Conservation (phyloP, 2,113 vertebrate species). For the Toxostoma redivivum region DNA sequence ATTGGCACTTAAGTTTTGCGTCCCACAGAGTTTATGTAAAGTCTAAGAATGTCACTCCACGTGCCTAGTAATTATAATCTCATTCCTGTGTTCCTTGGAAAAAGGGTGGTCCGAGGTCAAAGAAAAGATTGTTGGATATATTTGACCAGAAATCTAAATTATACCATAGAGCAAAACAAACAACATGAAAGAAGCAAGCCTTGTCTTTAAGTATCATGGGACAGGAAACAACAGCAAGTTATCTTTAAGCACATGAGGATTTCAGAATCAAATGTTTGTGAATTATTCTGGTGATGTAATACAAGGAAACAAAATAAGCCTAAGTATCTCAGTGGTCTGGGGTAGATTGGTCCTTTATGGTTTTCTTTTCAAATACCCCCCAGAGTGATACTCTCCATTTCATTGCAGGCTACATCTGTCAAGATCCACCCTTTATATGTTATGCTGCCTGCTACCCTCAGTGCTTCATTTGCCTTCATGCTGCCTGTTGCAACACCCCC, state of each 20-base stretch:
- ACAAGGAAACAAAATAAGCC: neutral
- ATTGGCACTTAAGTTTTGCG: neutral
- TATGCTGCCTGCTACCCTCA: slow-evolving; percentile 93
- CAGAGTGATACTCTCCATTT: neutral
- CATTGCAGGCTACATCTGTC: slow-evolving; percentile 84
- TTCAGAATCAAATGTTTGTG: neutral
- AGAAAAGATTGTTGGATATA: neutral
- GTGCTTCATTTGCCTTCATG: slow-evolving; percentile 96
- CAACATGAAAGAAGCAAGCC: neutral
- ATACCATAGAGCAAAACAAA: slow-evolving; percentile 2
- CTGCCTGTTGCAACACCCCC: slow-evolving; percentile 93
- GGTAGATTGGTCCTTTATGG: neutral
- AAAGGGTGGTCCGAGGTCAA: neutral
- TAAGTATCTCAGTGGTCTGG: neutral
- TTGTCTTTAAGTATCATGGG: neutral
- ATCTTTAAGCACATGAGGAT: neutral
- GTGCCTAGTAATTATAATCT: neutral
- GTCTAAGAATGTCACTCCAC: neutral
- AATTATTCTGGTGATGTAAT: neutral
- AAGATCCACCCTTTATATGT: slow-evolving; percentile 89
- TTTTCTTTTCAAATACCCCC: neutral
- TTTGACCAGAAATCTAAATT: slow-evolving; percentile 32
- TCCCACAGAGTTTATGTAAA: neutral
- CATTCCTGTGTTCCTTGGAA: neutral
- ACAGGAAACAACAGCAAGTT: neutral